Percentiles rank a stretch among this genome's conserved stretches.
Evolutionary conservation across 2,888 invertebrate genomes (phyloP).

Genomic region (Hyposoter didymator): DNA sequence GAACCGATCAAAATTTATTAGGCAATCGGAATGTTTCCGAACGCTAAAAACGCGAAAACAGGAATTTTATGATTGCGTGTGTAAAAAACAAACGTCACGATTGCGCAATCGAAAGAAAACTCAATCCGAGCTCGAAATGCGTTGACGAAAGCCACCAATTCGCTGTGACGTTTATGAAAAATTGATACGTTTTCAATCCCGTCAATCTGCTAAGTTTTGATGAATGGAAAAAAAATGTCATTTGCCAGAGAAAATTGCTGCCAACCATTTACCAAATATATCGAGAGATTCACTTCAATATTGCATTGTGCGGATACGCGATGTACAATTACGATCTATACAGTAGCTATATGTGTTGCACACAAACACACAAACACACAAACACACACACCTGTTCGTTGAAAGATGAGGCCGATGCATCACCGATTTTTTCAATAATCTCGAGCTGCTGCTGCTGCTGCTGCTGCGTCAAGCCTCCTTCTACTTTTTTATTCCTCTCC

Average conservation of each 20-base stretch:
- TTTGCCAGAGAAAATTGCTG: conserved; percentile 36
- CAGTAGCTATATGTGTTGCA: not conserved
- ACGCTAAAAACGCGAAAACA: not conserved
- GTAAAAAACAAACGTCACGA: not conserved
- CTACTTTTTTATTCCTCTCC: conserved; percentile 59
- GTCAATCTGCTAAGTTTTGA: conserved; percentile 8
- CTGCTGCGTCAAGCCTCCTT: conserved; percentile 11
- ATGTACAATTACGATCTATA: conserved; percentile 31
- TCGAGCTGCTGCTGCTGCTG: conserved; percentile 31
- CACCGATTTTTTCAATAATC: conserved; percentile 65
- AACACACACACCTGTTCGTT: conserved; percentile 20
- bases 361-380: not conserved
- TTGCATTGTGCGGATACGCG: not conserved
- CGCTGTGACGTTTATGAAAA: conserved; percentile 25
- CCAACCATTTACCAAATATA: conserved; percentile 39
- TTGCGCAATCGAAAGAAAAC: not conserved
- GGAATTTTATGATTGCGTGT: too few species aligned
- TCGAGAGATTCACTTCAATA: conserved; percentile 38
- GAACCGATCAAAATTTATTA: not conserved
- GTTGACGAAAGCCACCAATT: not conserved
- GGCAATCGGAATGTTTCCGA: not conserved
- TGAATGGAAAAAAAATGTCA: conserved; percentile 24
- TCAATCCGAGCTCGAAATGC: conserved; percentile 11
- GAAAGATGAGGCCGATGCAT: conserved; percentile 58
- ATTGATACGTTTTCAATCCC: conserved; percentile 41